phyloP scores from a whole-genome alignment of 2,113 vertebrate species.

The Pipa parva region DNA sequence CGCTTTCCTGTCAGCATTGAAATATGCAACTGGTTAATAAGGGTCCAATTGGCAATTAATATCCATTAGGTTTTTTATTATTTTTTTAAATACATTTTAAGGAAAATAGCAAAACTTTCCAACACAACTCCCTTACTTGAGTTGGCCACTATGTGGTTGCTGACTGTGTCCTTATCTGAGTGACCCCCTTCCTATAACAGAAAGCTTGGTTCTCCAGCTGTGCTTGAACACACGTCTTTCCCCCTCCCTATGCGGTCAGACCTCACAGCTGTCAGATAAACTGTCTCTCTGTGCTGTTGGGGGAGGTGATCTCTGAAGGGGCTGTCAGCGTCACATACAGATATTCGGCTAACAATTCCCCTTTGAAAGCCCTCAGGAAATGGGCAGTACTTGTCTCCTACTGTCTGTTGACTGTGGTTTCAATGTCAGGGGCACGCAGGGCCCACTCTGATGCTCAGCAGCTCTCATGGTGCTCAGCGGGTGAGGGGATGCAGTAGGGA shows the following conservation, averaged over 20 bases:
- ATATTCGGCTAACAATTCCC: conserved; percentile 28
- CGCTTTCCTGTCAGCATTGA: too few species aligned
- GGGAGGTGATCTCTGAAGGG: conserved; percentile 35
- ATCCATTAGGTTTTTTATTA: too few species aligned
- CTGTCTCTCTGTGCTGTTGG: conserved; percentile 35
- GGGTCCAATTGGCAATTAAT: too few species aligned
- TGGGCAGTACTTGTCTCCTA: background rate
- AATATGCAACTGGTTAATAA: too few species aligned
- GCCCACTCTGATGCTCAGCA: conserved; percentile 10
- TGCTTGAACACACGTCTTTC: conserved; percentile 28
- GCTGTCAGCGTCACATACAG: conserved; percentile 35
- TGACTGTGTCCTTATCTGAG: conserved; percentile 25
- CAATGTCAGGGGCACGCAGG: conserved; percentile 23
- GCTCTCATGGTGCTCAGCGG: conserved; percentile 31
- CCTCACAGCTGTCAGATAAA: conserved; percentile 43
- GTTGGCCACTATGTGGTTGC: conserved; percentile 29
- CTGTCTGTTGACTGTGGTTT: background rate
- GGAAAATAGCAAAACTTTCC: too few species aligned
- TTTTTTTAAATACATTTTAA: too few species aligned
- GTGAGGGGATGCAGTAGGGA: background rate
- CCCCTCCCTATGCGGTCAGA: conserved; percentile 41
- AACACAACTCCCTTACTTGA: background rate
- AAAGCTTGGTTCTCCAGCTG: conserved; percentile 35
- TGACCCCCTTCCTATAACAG: conserved; percentile 36
- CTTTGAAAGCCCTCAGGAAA: conserved; percentile 9